These are phyloP conservation scores for Gymnobelideus leadbeateri DNA, from an alignment of 2,113 vertebrate species.

Conservation along the genomic window DNA sequence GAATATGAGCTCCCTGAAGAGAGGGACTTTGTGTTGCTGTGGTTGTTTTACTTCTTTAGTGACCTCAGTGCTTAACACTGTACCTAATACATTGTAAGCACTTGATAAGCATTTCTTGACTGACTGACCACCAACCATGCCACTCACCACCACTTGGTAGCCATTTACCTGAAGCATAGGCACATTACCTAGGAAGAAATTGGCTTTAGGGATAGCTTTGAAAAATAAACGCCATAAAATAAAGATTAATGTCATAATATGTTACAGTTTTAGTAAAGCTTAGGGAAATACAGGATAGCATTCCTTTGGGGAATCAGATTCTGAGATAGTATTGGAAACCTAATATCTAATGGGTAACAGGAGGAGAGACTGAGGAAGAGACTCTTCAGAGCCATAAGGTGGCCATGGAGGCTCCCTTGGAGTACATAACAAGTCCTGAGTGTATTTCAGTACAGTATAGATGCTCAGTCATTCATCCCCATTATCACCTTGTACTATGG, in stretches of 20 bases:
- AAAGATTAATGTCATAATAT: background rate
- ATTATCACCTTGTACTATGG: background rate
- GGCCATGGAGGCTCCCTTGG: background rate
- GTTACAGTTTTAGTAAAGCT: background rate
- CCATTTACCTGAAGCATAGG: background rate
- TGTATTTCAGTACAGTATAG: background rate
- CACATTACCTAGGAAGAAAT: background rate
- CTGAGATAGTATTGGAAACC: background rate
- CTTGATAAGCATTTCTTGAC: background rate
- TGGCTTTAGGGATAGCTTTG: background rate
- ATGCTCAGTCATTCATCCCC: background rate
- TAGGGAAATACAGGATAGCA: background rate
- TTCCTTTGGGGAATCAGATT: background rate
- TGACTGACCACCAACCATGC: background rate
- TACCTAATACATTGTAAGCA: background rate
- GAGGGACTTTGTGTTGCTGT: background rate
- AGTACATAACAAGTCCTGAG: background rate
- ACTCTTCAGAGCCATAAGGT: background rate
- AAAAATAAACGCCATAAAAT: background rate
- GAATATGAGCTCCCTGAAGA: background rate
- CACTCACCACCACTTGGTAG: background rate
- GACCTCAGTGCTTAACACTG: background rate
- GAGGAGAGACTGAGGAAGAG: background rate
- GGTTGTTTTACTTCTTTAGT: background rate
- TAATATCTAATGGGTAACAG: background rate